phyloP scores from a whole-genome alignment of 2,888 invertebrate genomes.

The Blera fallax region DNA sequence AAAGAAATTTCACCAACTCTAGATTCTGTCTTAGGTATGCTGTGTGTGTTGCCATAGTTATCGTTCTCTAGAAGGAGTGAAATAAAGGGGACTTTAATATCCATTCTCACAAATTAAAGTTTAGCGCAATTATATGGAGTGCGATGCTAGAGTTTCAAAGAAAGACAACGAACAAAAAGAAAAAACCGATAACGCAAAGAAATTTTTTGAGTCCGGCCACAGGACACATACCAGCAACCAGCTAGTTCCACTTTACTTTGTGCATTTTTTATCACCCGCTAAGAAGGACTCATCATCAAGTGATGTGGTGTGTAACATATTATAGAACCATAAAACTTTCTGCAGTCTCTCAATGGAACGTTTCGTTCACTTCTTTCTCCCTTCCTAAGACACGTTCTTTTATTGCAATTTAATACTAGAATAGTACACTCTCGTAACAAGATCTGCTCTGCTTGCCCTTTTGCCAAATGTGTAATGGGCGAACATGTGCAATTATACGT shows the following conservation, averaged over 20 bases:
- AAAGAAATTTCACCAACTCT: constrained; percentile 15
- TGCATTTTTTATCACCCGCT: constrained; percentile 60
- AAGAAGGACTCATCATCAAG: constrained; percentile 54
- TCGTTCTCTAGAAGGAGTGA: neutral
- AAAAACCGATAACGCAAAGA: too few species aligned
- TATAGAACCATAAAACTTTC: constrained; percentile 50
- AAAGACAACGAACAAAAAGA: neutral
- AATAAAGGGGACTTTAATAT: constrained; percentile 42
- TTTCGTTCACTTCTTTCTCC: neutral
- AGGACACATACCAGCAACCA: constrained; percentile 4
- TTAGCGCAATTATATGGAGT: constrained; percentile 2
- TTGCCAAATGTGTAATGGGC: constrained; percentile 52
- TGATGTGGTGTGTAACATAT: constrained; percentile 56
- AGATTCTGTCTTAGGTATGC: neutral
- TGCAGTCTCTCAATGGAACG: constrained; percentile 18
- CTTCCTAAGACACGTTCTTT: constrained; percentile 33
- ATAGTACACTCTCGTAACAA: constrained; percentile 24
- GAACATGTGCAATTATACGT: constrained; percentile 61
- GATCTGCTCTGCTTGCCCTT: constrained; percentile 29
- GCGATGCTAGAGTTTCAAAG: neutral
- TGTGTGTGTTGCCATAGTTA: neutral
- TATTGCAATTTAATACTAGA: constrained; percentile 55
- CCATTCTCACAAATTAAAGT: constrained; percentile 48
- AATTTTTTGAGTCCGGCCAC: neutral
- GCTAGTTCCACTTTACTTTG: constrained; percentile 24